A percentile compares a stretch with the other conserved stretches of the same genome.
These are phyloP conservation scores for Oscheius sp. DNA, from an alignment of 2,888 invertebrate species.

Conservation along the genomic window DNA sequence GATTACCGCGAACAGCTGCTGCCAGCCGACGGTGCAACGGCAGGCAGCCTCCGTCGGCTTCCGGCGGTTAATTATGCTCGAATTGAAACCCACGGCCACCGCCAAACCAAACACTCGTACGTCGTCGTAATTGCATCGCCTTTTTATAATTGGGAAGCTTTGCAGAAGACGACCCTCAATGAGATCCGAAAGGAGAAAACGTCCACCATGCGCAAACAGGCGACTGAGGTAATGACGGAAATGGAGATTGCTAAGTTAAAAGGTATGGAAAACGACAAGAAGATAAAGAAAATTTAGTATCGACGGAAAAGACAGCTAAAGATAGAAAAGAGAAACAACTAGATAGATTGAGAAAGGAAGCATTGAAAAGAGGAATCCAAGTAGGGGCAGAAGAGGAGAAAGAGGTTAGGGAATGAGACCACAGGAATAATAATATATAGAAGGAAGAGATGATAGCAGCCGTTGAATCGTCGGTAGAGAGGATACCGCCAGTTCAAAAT, in stretches of 20 bases:
- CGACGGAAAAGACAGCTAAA: constrained; percentile 38
- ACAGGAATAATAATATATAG: background rate
- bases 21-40: constrained; percentile 7
- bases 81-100: constrained; percentile 16
- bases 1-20: constrained; percentile 29
- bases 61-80: constrained; percentile 24
- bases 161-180: constrained; percentile 47
- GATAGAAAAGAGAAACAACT: constrained; percentile 47
- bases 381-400: constrained; percentile 30
- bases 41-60: background rate
- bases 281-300: constrained; percentile 35
- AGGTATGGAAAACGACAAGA: background rate
- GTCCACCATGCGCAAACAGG: constrained; percentile 38
- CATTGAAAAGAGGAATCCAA: constrained; percentile 44
- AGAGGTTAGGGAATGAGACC: background rate
- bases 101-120: constrained; percentile 15
- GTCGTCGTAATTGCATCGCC: background rate
- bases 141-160: constrained; percentile 11
- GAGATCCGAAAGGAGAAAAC: constrained; percentile 46
- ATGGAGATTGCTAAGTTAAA: constrained; percentile 38
- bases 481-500: constrained; percentile 10
- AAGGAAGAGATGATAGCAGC: constrained; percentile 14
- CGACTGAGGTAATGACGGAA: constrained; percentile 26
- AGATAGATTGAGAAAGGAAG: constrained; percentile 46
- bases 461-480: background rate